These are phyloP conservation scores for Eurosta solidaginis DNA, from an alignment of 1,140 invertebrate genomes.

Conservation along the genomic window DNA sequence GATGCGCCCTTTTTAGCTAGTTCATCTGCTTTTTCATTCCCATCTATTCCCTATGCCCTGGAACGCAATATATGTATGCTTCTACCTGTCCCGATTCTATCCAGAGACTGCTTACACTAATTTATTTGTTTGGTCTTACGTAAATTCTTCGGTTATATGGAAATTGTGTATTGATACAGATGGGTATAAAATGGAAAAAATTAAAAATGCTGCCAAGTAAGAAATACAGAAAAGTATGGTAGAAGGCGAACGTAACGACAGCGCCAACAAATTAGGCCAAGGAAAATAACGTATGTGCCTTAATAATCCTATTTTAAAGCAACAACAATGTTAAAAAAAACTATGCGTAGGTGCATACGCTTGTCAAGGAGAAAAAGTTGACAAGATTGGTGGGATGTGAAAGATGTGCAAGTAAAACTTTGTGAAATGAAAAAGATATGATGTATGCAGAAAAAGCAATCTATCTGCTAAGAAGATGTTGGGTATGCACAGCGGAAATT, in stretches of 20 bases:
- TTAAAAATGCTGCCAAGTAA: no score
- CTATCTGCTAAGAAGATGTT: neutral
- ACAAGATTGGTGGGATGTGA: neutral
- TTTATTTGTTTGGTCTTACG: no score
- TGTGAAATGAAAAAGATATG: slow-evolving; percentile 4
- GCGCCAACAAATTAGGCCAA: slow-evolving; percentile 18
- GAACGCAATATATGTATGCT: no score
- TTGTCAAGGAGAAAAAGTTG: neutral
- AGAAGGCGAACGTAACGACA: neutral
- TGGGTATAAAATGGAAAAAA: no score
- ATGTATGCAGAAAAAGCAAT: neutral
- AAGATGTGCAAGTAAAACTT: neutral
- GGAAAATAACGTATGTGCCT: slow-evolving; percentile 12
- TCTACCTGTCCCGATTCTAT: no score
- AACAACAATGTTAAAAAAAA: neutral
- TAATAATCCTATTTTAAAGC: slow-evolving; percentile 18
- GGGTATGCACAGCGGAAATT: neutral
- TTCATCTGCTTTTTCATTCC: no score
- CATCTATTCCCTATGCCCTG: no score
- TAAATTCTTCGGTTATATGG: no score
- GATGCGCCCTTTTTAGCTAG: no score
- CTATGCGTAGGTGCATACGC: neutral
- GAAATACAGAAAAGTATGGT: neutral
- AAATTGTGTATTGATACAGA: no score
- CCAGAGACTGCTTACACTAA: no score